phyloP scores from a whole-genome alignment of 2,113 vertebrate genomes.

The Pelobates fuscus region DNA sequence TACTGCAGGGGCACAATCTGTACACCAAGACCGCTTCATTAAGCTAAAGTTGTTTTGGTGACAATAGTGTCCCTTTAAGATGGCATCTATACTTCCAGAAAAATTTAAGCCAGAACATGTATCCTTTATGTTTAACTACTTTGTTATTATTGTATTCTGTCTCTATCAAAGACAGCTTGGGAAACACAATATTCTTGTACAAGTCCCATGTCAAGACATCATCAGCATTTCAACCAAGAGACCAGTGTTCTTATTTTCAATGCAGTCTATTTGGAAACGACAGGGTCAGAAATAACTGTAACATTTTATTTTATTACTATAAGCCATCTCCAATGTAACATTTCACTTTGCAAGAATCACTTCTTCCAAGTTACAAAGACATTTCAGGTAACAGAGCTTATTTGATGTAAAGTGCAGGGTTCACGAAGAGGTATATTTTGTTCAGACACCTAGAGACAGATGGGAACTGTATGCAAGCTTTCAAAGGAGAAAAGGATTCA shows the following conservation, averaged over 20 bases:
- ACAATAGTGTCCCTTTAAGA: no score
- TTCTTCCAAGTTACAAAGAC: background rate
- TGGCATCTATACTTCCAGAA: no score
- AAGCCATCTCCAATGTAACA: background rate
- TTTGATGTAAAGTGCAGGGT: background rate
- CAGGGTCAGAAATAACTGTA: background rate
- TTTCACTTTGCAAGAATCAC: background rate
- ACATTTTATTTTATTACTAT: background rate
- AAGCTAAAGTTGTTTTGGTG: no score
- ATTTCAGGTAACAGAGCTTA: background rate
- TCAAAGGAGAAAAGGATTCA: background rate
- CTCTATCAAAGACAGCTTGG: no score
- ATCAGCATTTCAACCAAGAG: no score
- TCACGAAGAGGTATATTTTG: background rate
- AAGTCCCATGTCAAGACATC: no score
- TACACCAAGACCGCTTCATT: no score
- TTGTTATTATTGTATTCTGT: no score
- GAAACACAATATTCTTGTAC: no score
- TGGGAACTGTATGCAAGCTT: slow-evolving; percentile 9
- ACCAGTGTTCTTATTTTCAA: background rate
- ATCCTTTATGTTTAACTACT: no score
- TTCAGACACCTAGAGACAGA: background rate
- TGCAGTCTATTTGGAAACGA: background rate
- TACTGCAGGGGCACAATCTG: no score
- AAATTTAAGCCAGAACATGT: no score